These are phyloP conservation scores for Apamea sordens DNA, from an alignment of 2,888 invertebrate genomes.

Conservation along the genomic window DNA sequence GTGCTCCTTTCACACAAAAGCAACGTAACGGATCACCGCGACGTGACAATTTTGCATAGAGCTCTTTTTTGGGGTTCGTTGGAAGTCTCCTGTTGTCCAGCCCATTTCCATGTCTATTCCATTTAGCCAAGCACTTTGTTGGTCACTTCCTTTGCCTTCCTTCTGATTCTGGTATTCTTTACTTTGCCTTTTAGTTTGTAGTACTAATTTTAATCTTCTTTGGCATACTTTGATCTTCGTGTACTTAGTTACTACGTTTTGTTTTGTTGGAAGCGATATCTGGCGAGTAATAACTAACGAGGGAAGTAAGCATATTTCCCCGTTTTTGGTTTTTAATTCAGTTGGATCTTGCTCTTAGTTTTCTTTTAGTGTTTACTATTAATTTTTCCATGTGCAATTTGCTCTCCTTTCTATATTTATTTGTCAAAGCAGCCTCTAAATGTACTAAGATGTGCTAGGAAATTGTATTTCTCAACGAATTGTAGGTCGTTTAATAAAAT, in stretches of 20 bases:
- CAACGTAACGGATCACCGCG: not conserved
- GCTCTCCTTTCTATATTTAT: not conserved
- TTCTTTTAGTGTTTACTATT: not conserved
- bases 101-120: not conserved
- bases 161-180: not conserved
- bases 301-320: not conserved
- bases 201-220: not conserved
- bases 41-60: not conserved
- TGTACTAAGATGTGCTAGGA: not conserved
- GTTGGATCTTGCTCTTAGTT: not conserved
- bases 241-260: not conserved
- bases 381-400: no score
- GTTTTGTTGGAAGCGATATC: not conserved
- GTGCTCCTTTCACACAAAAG: not conserved
- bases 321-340: not conserved
- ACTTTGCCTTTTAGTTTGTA: not conserved
- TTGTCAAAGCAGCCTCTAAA: not conserved
- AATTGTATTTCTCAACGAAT: not conserved
- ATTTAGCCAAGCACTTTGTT: no score
- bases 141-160: not conserved
- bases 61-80: not conserved
- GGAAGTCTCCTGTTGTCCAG: not conserved
- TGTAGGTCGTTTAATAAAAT: no score
- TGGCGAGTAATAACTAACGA: not conserved
- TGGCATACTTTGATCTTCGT: not conserved